phyloP scores from a whole-genome alignment of 2,797 vertebrate species.

The Australoheros facetus region DNA sequence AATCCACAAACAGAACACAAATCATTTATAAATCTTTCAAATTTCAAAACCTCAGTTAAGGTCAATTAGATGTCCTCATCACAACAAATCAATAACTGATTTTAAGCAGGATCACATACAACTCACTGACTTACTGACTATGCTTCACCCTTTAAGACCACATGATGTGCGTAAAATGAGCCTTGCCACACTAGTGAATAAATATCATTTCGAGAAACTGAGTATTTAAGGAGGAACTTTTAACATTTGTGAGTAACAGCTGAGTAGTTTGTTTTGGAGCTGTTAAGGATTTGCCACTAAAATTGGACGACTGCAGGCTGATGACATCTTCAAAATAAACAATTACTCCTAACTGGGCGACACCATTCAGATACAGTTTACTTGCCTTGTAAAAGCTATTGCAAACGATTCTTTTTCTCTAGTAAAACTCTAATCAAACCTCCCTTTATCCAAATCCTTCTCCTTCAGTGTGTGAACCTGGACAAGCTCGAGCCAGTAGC shows the following conservation, averaged over 20 bases:
- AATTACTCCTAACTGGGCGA: background rate
- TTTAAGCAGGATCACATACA: background rate
- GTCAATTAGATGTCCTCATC: background rate
- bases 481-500: constrained; percentile 94
- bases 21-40: background rate
- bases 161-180: constrained; percentile 12
- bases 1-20: background rate
- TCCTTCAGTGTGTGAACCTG: constrained; percentile 91
- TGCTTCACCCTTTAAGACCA: constrained; percentile 5
- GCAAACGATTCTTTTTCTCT: background rate
- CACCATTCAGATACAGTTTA: background rate
- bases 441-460: background rate
- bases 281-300: background rate
- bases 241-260: background rate
- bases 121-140: constrained; percentile 31
- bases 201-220: constrained; percentile 5
- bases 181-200: background rate
- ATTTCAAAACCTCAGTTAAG: background rate
- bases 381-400: background rate
- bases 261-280: background rate
- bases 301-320: background rate
- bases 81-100: background rate
- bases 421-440: background rate
- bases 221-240: background rate
- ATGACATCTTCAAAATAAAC: background rate